These are phyloP conservation scores for Netelia melanura DNA, from an alignment of 2,888 invertebrate genomes.

Conservation along the genomic window DNA sequence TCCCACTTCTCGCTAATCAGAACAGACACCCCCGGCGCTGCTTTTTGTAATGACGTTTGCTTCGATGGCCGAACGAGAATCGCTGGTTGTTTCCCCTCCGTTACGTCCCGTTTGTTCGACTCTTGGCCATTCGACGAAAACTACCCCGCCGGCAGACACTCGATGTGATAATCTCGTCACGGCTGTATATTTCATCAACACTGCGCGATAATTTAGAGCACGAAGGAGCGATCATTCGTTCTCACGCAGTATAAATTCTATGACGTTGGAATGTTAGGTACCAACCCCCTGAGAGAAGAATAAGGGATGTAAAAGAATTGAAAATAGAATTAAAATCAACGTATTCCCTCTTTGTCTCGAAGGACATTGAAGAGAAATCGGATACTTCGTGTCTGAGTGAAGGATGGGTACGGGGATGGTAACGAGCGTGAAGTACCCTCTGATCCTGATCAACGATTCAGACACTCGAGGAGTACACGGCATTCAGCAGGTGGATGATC, in stretches of 20 bases:
- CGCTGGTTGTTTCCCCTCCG: slow-evolving; percentile 29
- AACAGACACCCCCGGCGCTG: slow-evolving; percentile 42
- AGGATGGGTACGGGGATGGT: slow-evolving; percentile 16
- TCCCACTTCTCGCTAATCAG: slow-evolving; percentile 30
- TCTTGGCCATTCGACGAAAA: slow-evolving; percentile 20
- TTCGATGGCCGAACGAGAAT: slow-evolving; percentile 50
- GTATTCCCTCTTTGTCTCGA: slow-evolving; percentile 27
- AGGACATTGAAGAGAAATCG: slow-evolving; percentile 3
- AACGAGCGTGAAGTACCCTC: slow-evolving; percentile 34
- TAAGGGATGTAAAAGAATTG: too few relatives aligned
- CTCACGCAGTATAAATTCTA: too few relatives aligned
- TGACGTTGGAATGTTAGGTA: too few relatives aligned
- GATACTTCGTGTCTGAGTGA: slow-evolving; percentile 17
- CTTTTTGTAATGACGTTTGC: slow-evolving; percentile 67
- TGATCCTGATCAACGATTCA: slow-evolving; percentile 60
- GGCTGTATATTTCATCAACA: neutral
- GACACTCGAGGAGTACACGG: slow-evolving; percentile 40
- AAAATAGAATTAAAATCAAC: neutral
- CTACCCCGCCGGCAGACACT: slow-evolving; percentile 2
- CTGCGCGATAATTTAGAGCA: neutral
- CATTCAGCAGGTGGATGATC: slow-evolving; percentile 65
- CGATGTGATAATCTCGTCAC: slow-evolving; percentile 11
- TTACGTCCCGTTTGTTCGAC: slow-evolving; percentile 28
- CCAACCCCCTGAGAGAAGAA: too few relatives aligned
- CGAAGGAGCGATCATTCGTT: neutral